Conservation (phyloP, 2,113 vertebrate species). For the Corynorhinus townsendii region DNA sequence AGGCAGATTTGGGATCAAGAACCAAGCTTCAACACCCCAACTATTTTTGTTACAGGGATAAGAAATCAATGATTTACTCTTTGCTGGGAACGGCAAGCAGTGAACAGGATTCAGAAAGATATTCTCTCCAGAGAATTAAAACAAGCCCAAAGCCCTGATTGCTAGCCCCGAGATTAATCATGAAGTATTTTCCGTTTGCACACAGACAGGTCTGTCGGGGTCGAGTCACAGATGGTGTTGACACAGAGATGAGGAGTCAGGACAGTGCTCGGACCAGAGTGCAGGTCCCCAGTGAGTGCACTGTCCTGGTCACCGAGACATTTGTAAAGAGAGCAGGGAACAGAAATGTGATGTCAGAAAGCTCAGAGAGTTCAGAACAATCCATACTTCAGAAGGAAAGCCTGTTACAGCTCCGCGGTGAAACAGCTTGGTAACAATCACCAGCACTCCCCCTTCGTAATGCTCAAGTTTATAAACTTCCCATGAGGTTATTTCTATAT, state of each 20-base stretch:
- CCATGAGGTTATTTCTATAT: not conserved
- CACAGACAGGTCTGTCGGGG: not conserved
- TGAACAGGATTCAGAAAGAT: accelerated
- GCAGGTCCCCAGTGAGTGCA: not conserved
- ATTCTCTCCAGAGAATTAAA: not conserved
- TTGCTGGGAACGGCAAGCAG: not conserved
- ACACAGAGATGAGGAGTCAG: not conserved
- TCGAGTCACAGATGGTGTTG: not conserved
- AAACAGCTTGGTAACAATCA: accelerated
- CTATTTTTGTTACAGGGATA: accelerated
- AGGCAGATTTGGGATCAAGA: not conserved
- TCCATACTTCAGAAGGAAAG: accelerated
- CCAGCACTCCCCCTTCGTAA: accelerated
- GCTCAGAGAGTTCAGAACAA: not conserved
- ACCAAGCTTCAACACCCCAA: not conserved
- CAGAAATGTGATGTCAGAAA: accelerated
- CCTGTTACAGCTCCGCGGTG: accelerated
- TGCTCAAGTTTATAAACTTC: accelerated
- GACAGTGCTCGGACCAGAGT: accelerated
- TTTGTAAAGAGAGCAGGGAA: not conserved
- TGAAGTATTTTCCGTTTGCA: constrained; percentile 6
- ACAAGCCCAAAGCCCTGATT: not conserved
- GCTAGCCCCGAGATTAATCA: not conserved
- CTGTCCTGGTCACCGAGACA: accelerated
- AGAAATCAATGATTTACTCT: no score